phyloP scores from a whole-genome alignment of 1,140 invertebrate genomes.

The Pentalonia nigronervosa region DNA sequence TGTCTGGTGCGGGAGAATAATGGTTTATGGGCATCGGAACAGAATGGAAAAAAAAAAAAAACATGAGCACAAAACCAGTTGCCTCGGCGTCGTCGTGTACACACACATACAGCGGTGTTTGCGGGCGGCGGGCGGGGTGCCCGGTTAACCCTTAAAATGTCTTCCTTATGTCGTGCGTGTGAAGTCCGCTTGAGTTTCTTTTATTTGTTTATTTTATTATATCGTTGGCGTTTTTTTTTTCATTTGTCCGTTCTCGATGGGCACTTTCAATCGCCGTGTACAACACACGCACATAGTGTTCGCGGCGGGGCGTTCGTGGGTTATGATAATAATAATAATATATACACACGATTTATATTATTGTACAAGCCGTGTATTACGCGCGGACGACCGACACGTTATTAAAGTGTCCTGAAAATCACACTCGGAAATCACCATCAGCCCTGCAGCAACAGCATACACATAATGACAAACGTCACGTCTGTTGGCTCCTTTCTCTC shows the following conservation, averaged over 20 bases:
- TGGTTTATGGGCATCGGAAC: background rate
- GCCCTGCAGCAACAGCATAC: background rate
- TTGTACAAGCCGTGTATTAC: background rate
- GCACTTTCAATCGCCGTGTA: background rate
- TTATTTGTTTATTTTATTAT: constrained; percentile 23
- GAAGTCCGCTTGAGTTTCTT: constrained; percentile 28
- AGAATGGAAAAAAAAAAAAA: constrained; percentile 1
- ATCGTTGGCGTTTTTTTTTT: background rate
- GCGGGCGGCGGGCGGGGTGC: background rate
- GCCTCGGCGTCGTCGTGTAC: background rate
- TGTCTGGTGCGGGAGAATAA: constrained; percentile 23
- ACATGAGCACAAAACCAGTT: constrained; percentile 26
- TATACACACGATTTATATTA: background rate
- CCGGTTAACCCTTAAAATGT: constrained; percentile 27
- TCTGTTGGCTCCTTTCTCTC: background rate
- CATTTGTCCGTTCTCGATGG: background rate
- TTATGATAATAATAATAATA: background rate
- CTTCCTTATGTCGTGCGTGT: constrained; percentile 23
- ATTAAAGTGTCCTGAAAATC: background rate
- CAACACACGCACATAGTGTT: no score
- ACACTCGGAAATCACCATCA: background rate
- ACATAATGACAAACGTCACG: background rate
- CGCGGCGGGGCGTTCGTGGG: background rate
- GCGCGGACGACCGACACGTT: background rate
- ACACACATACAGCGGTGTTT: no score